These are phyloP conservation scores for Laothoe populi DNA, from an alignment of 2,888 invertebrate genomes.

Conservation along the genomic window DNA sequence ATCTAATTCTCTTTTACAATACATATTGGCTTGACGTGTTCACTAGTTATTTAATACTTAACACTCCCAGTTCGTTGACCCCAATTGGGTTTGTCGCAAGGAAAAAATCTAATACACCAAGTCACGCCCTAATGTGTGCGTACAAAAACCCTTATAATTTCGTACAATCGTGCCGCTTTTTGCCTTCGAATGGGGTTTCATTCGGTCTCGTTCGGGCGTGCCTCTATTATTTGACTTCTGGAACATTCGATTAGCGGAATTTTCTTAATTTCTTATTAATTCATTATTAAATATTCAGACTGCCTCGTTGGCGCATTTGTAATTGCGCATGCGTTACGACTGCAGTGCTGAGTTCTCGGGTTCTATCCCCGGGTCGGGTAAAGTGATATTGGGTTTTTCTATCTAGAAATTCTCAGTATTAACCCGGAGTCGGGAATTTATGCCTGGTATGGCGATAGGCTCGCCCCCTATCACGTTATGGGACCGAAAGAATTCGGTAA, in stretches of 20 bases:
- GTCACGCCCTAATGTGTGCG: slow-evolving; percentile 54
- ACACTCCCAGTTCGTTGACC: slow-evolving; percentile 11
- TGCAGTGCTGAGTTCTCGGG: too few relatives aligned
- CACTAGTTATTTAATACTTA: slow-evolving; percentile 27
- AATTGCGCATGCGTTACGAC: too few relatives aligned
- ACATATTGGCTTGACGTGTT: neutral
- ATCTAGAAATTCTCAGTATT: too few relatives aligned
- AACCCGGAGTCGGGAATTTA: too few relatives aligned
- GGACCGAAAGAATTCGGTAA: too few relatives aligned
- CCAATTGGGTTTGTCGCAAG: slow-evolving; percentile 16
- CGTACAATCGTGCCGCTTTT: slow-evolving; percentile 47
- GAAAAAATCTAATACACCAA: slow-evolving; percentile 53
- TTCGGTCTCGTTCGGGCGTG: slow-evolving; percentile 21
- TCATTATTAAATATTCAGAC: slow-evolving; percentile 27
- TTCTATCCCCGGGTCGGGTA: too few relatives aligned
- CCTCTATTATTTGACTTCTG: neutral
- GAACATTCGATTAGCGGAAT: slow-evolving; percentile 9
- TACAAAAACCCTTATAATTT: slow-evolving; percentile 67
- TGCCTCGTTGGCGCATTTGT: too few relatives aligned
- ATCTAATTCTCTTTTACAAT: neutral
- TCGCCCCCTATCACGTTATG: too few relatives aligned
- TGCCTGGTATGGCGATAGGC: too few relatives aligned
- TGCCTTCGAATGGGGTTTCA: slow-evolving; percentile 20
- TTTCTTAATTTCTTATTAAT: slow-evolving; percentile 16
- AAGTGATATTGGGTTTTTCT: too few relatives aligned